Base-by-base conservation (phyloP, 2,888 invertebrate species). In the Lochmaea capreae region DNA sequence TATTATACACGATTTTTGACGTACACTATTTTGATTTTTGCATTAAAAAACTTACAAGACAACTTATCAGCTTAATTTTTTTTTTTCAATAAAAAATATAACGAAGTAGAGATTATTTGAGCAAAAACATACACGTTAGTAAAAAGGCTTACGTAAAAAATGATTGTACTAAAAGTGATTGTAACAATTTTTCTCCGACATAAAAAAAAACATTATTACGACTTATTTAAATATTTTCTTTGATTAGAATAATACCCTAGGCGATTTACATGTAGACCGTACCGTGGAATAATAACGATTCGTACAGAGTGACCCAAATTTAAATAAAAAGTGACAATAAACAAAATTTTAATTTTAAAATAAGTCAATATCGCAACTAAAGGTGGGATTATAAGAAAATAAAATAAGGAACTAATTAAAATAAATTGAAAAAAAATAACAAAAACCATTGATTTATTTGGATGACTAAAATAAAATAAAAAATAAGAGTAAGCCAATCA, bases 141-240 rank as follows among this genome's bases (percentile, higher is more conserved):
- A 72, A 70, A 63, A 54, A 63, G 63, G 70, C 70, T 63, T 70
- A 63, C 62, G 54, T 63, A 70, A 70, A 46, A 12, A 46, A 75
- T 75, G 75, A 75, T 75, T 75, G 72, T 75, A 75, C 75, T 52
- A 43, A 75, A 72, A 75, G 65, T 75, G 75, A 75, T 75, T 75
- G 72, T 75, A 63, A 72, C 67, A 65, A 65, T 74, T 74, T 69
- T 61, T 69, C 57, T 70, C 12, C 46, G 46, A 49, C 18, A 63
- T 46, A 46, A 59, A 59, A 67, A n/a, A 43, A 26, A 57, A 18
- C 54, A 54, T 26, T 33, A 39, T 18, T 67, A 42, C 22, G 46
- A 67, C 67, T 67, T 57, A 67, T 67, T 26, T 65, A 16, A 52
- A 68, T 42, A n/a, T 61, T 59, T 67, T 59, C 26, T 58, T 52